Conservation (phyloP, 2,888 invertebrate genomes). For the Drosophila mimica region DNA sequence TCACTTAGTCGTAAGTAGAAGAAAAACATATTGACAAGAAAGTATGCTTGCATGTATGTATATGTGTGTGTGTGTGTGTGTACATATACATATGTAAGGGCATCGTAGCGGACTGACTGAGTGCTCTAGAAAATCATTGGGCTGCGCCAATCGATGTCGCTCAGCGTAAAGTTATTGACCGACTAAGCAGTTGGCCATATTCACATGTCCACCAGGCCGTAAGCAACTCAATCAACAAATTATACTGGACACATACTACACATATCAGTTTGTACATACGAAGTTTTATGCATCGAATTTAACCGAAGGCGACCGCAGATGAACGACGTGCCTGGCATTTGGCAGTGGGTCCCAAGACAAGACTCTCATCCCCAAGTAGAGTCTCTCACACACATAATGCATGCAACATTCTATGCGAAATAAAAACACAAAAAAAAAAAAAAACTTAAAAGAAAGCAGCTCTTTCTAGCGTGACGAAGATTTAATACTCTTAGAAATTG, state of each 20-base stretch:
- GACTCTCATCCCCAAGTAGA: constrained; percentile 34
- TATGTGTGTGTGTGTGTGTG: no score
- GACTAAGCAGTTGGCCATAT: constrained; percentile 59
- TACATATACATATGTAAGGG: no score
- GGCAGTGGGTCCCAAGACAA: constrained; percentile 56
- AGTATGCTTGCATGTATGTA: constrained; percentile 2
- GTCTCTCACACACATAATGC: constrained; percentile 61
- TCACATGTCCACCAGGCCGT: constrained; percentile 20
- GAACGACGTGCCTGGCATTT: constrained; percentile 73
- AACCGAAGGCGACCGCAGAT: constrained; percentile 67
- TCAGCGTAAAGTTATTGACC: constrained; percentile 70
- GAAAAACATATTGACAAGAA: constrained; percentile 7
- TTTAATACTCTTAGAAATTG: constrained; percentile 27
- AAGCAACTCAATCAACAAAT: constrained; percentile 41
- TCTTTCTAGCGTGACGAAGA: background rate
- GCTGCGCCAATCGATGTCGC: constrained; percentile 46
- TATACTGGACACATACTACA: constrained; percentile 35
- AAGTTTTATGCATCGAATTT: constrained; percentile 76
- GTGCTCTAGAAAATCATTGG: constrained; percentile 54
- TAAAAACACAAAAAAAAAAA: constrained; percentile 27
- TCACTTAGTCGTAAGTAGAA: constrained; percentile 2
- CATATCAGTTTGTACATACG: constrained; percentile 16
- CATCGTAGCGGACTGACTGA: constrained; percentile 14
- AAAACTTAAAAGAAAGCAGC: constrained; percentile 21
- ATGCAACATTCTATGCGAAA: constrained; percentile 62